These are phyloP conservation scores for Falco berigora DNA, from an alignment of 2,797 vertebrate species.

Conservation along the genomic window DNA sequence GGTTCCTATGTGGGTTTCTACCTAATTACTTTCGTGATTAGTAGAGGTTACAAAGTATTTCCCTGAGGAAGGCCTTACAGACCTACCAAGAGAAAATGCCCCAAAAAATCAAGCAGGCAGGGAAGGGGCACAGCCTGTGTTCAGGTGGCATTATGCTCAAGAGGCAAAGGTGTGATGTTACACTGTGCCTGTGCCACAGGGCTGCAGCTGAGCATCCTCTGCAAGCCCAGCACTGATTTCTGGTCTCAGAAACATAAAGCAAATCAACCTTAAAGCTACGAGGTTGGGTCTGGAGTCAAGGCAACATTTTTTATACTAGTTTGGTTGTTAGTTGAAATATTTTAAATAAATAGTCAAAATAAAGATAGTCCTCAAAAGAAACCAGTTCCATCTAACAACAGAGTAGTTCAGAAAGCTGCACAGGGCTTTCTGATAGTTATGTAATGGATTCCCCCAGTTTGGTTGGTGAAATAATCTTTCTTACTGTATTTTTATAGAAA, in stretches of 20 bases:
- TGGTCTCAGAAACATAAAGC: neutral
- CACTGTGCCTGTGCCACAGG: neutral
- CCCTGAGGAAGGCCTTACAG: neutral
- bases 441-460: neutral
- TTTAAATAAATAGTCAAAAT: neutral
- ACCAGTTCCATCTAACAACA: neutral
- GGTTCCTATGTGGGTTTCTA: neutral
- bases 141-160: rapidly evolving
- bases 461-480: neutral
- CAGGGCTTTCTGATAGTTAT: no score
- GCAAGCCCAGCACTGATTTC: neutral
- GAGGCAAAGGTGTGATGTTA: neutral
- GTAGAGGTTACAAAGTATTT: neutral
- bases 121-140: neutral
- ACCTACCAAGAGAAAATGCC: neutral
- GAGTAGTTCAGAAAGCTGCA: neutral
- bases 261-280: neutral
- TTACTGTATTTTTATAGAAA: neutral
- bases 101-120: neutral
- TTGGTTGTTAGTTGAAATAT: neutral
- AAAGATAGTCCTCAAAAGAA: neutral
- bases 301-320: neutral
- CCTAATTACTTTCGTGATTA: neutral
- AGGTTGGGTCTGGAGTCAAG: neutral
- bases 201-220: neutral